Base-by-base conservation (phyloP, 2,113 vertebrate species). In the Gallinago media region DNA sequence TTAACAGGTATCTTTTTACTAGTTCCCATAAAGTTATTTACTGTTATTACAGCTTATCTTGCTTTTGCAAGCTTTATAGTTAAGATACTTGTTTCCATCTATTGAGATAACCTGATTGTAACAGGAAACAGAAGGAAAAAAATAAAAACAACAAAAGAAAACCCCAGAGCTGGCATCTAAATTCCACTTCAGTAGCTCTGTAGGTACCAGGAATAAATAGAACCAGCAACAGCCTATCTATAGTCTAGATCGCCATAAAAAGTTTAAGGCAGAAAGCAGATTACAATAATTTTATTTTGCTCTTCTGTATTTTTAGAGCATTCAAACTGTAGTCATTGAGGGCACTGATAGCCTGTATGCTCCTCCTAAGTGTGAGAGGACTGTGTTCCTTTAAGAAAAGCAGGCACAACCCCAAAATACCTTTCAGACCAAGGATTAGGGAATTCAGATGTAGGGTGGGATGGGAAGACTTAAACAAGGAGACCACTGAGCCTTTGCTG, bases 221-320 rank as follows among this genome's bases (percentile, higher is more conserved):
- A 88, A 29, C 3, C 34, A 77, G 9, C 9, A 56, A 32, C 18
- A 52, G 8, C 3, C 6, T 44, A 14, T 15, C 27, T 58, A 67
- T 25, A 8, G 2, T 65, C 32, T 36, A 6, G 0, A 52, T 47
- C 12, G 40, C 10, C 15, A 29, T 31, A 8, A 55, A 34, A 47
- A 1, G 2, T 23, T 22, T 34, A 54, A 70, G 2, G 5, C 11
- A 89, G 40, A 75, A 83, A 42, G 8, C 3, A 1, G 0, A 67
- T 34, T 49, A 52, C 19, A 46, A 27, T 4, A 8, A 17, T 56
- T 76, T 55, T n/a, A 21, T 49, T 70, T 59, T 36, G 3, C 8
- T 46, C 6, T 59, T 58, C 42, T 40, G 13, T 11, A 18, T 5
- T 32, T 85, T 17, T 75, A 14, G 36, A 79, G 31, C 16, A n/a